Base-by-base conservation (phyloP, 2,888 invertebrate species). In the Melanotus villosus region DNA sequence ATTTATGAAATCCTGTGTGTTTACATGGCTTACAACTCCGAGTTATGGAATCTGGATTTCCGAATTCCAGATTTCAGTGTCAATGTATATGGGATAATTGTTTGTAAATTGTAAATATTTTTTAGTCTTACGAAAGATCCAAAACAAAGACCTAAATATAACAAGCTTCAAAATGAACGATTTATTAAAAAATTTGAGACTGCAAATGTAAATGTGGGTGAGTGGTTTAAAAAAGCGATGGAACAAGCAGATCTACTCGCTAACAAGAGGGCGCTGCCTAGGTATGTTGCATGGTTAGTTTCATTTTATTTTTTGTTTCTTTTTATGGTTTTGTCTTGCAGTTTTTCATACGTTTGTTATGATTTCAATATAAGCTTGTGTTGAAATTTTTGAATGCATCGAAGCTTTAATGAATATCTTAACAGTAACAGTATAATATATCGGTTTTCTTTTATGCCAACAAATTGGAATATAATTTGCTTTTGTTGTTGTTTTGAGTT, bases 141-240 rank as follows among this genome's bases (percentile, higher is more conserved):
- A 85, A 91, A 92, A 83, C 90, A 93, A 80, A 90, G 98, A 79
- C 98, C 98, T 71, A 98, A 98, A 86, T 98, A 98, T 88, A 93
- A 90, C 74, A 93, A 94, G 83, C 89, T 98, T 10, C 88, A 98
- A 83, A 93, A 94, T 75, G 95, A 96, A 82, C 89, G 92, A 16
- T 97, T 98, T 85, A 93, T 98, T 60, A 92, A 91, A 84, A 90
- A 90, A 77, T 94, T 95, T 69, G 92, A 94, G 76, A 89, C 88
- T 75, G 88, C 88, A 75, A 88, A 90, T 73, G 90, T 92, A 30
- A 90, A 91, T 70, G 94, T 96, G 34, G 93, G 92, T 50, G 89
- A 91, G 64, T 98, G 98, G 98, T 97, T 94, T 86, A 90, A 89
- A 75, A 85, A 87, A 76, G 87, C 90, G 67, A 88, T 90, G 81